Evolutionary conservation across 1,140 invertebrate species (phyloP).

Genomic region (Apolygus lucorum): DNA sequence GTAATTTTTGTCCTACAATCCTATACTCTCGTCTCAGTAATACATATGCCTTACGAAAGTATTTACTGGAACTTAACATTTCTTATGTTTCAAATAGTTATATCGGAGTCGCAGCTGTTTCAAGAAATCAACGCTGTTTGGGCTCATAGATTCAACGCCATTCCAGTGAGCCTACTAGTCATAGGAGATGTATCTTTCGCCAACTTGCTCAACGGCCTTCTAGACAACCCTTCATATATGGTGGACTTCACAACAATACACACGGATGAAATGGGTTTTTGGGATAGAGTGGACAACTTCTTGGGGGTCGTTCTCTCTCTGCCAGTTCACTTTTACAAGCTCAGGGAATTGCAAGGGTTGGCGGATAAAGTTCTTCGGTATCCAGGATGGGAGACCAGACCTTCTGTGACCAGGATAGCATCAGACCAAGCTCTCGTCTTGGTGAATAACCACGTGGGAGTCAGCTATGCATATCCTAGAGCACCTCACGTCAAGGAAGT

Average conservation of each 20-base stretch:
- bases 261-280: too few species aligned
- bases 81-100: too few species aligned
- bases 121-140: too few species aligned
- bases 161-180: neutral
- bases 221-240: constrained; percentile 27
- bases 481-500: constrained; percentile 36
- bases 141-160: constrained; percentile 32
- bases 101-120: too few species aligned
- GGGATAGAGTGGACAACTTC: too few species aligned
- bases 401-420: constrained; percentile 29
- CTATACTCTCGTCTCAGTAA: too few species aligned
- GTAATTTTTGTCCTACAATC: too few species aligned
- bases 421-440: constrained; percentile 30
- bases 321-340: constrained; percentile 19
- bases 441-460: constrained; percentile 38
- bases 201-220: constrained; percentile 24
- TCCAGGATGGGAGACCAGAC: constrained; percentile 29
- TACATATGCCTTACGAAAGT: too few species aligned
- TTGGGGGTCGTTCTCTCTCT: constrained; percentile 16
- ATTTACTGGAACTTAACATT: too few species aligned
- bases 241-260: too few species aligned
- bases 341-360: neutral
- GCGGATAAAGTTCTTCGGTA: constrained; percentile 16
- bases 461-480: constrained; percentile 31
- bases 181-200: constrained; percentile 10